These are phyloP conservation scores for Cataglyphis rosenhaueri DNA, from an alignment of 2,888 invertebrate genomes.

Conservation along the genomic window DNA sequence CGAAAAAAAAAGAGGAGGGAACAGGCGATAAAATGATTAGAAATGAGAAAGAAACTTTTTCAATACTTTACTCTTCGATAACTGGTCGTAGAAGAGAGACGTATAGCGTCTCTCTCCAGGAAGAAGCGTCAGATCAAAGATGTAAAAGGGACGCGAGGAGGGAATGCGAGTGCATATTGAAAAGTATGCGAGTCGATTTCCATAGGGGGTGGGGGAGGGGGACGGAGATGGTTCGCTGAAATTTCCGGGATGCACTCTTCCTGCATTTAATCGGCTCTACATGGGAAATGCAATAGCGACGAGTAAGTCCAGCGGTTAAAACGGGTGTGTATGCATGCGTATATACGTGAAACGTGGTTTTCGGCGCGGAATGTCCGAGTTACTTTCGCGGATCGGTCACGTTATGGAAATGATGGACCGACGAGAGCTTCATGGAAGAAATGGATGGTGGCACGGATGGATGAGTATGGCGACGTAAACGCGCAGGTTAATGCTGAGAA, in stretches of 20 bases:
- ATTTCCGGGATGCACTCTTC: conserved; percentile 9
- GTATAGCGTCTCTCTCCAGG: not conserved
- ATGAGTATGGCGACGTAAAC: conserved; percentile 33
- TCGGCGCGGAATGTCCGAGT: not conserved
- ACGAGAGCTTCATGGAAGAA: conserved; percentile 16
- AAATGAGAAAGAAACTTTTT: conserved; percentile 55
- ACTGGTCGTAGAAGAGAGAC: conserved; percentile 14
- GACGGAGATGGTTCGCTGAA: not conserved
- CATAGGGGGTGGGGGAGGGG: not conserved
- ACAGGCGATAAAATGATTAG: conserved; percentile 50
- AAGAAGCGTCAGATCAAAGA: conserved; percentile 9
- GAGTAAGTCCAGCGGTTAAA: not conserved
- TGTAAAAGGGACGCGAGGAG: conserved; percentile 5
- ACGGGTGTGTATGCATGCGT: not conserved
- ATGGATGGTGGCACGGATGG: conserved; percentile 34
- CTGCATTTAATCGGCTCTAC: conserved; percentile 5
- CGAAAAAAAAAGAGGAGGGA: conserved; percentile 27
- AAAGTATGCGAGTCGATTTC: not conserved
- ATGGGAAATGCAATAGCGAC: not conserved
- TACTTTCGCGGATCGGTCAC: conserved; percentile 1
- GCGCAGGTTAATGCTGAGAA: conserved; percentile 47
- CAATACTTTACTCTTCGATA: conserved; percentile 45
- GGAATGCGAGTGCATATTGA: conserved; percentile 1
- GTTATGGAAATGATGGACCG: conserved; percentile 26
- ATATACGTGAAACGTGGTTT: not conserved